These are phyloP conservation scores for Perodicticus potto DNA, from an alignment of 2,797 vertebrate species.

Conservation along the genomic window DNA sequence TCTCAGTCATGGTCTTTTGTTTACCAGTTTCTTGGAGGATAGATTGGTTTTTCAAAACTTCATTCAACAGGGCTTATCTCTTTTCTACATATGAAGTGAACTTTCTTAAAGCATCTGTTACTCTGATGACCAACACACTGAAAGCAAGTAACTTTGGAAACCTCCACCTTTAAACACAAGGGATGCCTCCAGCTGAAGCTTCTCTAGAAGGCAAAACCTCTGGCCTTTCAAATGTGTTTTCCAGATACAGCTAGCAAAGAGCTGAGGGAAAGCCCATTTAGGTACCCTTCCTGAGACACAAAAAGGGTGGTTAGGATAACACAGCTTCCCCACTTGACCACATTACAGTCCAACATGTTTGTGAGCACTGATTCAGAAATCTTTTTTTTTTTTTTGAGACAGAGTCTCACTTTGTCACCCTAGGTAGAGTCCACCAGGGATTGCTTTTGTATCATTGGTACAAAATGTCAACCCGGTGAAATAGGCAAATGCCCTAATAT, in stretches of 20 bases:
- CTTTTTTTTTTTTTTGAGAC: background rate
- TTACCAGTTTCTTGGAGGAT: background rate
- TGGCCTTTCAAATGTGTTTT: background rate
- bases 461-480: background rate
- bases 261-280: background rate
- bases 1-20: background rate
- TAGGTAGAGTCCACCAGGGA: background rate
- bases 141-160: background rate
- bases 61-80: background rate
- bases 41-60: background rate
- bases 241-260: background rate
- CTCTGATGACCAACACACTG: background rate
- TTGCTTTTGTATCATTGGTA: background rate
- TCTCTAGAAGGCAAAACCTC: background rate
- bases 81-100: background rate
- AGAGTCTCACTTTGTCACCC: no score
- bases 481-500: background rate
- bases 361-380: background rate
- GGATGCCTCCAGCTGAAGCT: background rate
- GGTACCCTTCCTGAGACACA: background rate
- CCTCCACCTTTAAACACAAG: background rate
- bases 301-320: background rate
- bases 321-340: accelerated
- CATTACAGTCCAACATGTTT: background rate
- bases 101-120: background rate